Conservation (phyloP, 2,797 vertebrate species). For the Pempheris klunzingeri region DNA sequence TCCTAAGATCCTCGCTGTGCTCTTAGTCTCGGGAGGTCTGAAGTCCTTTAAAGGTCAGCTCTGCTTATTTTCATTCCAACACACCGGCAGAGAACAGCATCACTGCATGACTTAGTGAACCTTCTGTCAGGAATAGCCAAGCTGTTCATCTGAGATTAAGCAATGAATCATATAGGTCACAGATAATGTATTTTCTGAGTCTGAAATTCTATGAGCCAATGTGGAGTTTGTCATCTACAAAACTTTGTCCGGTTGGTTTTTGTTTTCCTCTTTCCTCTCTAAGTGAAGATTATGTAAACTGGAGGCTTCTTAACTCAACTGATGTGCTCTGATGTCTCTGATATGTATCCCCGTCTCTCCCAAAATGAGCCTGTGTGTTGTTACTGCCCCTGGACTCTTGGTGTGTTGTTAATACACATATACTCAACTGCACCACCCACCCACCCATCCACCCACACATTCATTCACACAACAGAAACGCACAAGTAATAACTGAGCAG, state of each 20-base stretch:
- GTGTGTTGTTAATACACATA: constrained; percentile 20
- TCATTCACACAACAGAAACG: neutral
- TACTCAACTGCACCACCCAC: constrained; percentile 23
- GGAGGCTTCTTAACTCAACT: constrained; percentile 13
- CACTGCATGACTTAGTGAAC: constrained; percentile 11
- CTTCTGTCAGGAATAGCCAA: constrained; percentile 12
- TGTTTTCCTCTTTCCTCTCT: constrained; percentile 2
- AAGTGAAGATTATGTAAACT: constrained; percentile 16
- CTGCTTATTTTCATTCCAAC: constrained; percentile 1
- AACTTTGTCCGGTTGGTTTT: neutral
- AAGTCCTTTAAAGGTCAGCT: no score
- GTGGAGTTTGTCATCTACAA: neutral
- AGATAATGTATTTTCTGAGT: neutral
- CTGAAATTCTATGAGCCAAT: neutral
- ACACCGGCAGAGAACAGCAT: neutral
- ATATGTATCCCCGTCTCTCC: constrained; percentile 16
- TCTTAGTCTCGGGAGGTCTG: no score
- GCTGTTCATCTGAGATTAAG: neutral
- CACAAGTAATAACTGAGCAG: constrained; percentile 25
- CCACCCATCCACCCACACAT: neutral
- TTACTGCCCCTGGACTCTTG: constrained; percentile 31
- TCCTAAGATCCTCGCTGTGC: no score
- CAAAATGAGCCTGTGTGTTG: neutral
- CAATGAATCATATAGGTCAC: neutral
- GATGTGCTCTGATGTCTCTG: constrained; percentile 6